phyloP scores from a whole-genome alignment of 2,888 invertebrate species.

The Xylota sylvarum region DNA sequence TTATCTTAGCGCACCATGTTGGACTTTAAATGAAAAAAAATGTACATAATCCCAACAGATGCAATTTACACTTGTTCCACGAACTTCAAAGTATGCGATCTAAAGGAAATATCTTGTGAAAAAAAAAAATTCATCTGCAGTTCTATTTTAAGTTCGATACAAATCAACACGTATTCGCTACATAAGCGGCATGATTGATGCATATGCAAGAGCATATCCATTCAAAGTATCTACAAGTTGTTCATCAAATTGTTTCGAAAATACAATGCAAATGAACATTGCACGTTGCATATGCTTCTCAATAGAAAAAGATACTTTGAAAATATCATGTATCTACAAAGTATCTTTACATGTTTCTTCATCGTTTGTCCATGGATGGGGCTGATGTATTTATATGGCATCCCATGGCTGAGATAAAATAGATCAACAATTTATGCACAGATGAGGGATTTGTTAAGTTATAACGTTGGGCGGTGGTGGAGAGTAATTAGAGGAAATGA shows the following conservation, averaged over 20 bases:
- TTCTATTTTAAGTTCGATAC: neutral
- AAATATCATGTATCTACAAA: neutral
- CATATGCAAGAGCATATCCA: neutral
- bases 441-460: too few relatives aligned
- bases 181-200: neutral
- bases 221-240: neutral
- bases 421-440: too few relatives aligned
- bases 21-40: too few relatives aligned
- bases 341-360: neutral
- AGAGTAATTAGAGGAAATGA: too few relatives aligned
- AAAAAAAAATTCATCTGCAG: neutral
- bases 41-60: constrained; percentile 1
- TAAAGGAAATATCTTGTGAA: neutral
- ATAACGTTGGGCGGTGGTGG: too few relatives aligned
- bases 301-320: neutral
- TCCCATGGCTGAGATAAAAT: too few relatives aligned
- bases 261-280: too few relatives aligned
- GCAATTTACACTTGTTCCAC: neutral
- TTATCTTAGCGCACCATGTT: too few relatives aligned
- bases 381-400: neutral
- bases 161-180: neutral
- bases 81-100: constrained; percentile 1
- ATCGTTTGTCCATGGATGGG: neutral
- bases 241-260: neutral
- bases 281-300: neutral